Percentiles rank a stretch among this genome's conserved stretches.
Conservation (phyloP, 2,113 vertebrate genomes). For the Callopanchax toddi region DNA sequence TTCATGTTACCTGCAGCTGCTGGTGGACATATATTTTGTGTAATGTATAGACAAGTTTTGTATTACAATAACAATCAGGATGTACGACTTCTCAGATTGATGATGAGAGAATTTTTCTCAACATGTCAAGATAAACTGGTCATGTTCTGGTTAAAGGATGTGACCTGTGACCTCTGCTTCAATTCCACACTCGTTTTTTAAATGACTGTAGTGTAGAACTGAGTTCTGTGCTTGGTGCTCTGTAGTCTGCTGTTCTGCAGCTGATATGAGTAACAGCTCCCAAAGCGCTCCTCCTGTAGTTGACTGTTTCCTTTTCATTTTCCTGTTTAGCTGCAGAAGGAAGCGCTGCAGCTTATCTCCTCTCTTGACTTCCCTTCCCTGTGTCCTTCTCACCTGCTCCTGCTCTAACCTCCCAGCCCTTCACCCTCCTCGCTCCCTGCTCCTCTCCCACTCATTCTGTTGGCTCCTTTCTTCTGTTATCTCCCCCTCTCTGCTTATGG, state of each 20-base stretch:
- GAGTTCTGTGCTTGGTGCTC: conserved; percentile 47
- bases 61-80: no score
- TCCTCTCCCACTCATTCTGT: conserved; percentile 23
- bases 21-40: no score
- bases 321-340: conserved; percentile 19
- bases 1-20: no score
- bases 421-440: conserved; percentile 2
- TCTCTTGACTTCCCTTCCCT: conserved; percentile 17
- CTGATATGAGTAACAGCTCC: conserved; percentile 51
- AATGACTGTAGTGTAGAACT: conserved; percentile 30
- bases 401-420: conserved; percentile 10
- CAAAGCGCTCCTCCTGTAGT: conserved; percentile 9
- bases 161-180: conserved; percentile 9
- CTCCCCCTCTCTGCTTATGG: conserved; percentile 21
- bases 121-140: background rate
- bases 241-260: conserved; percentile 41
- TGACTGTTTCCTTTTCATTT: conserved; percentile 11
- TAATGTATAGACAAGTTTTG: no score
- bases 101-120: background rate
- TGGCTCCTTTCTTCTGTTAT: conserved; percentile 23
- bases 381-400: conserved; percentile 9
- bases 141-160: background rate
- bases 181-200: conserved; percentile 26
- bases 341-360: conserved; percentile 15
- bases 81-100: background rate